Conservation (phyloP, 2,113 vertebrate genomes). For the Chaetodon auriga region DNA sequence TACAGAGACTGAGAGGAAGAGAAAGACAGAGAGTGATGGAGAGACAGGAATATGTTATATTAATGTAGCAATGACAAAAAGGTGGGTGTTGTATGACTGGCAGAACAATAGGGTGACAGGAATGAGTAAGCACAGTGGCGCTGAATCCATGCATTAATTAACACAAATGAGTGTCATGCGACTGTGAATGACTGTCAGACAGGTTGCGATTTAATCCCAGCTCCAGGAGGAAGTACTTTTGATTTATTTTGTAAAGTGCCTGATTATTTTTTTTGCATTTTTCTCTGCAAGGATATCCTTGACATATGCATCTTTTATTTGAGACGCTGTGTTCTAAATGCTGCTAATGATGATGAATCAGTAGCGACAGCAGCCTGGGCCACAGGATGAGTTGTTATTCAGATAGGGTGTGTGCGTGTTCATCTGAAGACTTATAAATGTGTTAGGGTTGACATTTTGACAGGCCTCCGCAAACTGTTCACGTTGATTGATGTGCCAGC, state of each 20-base stretch:
- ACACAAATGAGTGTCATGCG: conserved; percentile 60
- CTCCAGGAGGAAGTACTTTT: conserved; percentile 43
- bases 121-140: conserved; percentile 52
- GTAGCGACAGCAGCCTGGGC: conserved; percentile 71
- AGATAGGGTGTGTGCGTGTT: conserved; percentile 69
- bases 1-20: conserved; percentile 13
- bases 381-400: conserved; percentile 80
- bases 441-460: conserved; percentile 80
- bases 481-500: conserved; percentile 81
- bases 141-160: conserved; percentile 74
- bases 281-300: conserved; percentile 37
- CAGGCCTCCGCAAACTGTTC: conserved; percentile 81
- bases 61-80: conserved; percentile 67
- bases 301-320: conserved; percentile 61
- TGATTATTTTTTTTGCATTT: conserved; percentile 46
- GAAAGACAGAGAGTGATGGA: conserved; percentile 24
- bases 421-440: conserved; percentile 82
- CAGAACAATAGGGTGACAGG: conserved; percentile 58
- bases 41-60: conserved; percentile 61
- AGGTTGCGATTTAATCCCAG: conserved; percentile 53
- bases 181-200: conserved; percentile 56
- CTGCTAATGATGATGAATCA: conserved; percentile 82
- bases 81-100: conserved; percentile 62
- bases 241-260: conserved; percentile 54
- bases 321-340: conserved; percentile 66